These are phyloP conservation scores for Candoia aspera DNA, from an alignment of 2,113 vertebrate species.

Conservation along the genomic window DNA sequence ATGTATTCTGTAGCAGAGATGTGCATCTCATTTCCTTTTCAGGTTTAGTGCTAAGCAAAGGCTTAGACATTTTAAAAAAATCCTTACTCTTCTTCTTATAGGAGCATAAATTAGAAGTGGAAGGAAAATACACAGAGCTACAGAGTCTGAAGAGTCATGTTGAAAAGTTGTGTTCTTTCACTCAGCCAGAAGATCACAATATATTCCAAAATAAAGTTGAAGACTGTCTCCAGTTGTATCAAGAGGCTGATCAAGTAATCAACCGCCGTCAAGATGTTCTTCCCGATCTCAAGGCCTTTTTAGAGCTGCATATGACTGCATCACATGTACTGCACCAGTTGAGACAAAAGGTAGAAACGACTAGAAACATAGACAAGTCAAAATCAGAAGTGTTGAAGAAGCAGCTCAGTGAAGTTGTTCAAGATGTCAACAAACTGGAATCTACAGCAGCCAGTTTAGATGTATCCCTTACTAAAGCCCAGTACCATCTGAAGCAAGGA, in stretches of 20 bases:
- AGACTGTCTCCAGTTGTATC: slow-evolving; percentile 85
- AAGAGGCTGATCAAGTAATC: slow-evolving; percentile 81
- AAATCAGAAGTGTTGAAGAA: slow-evolving; percentile 80
- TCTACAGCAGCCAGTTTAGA: slow-evolving; percentile 81
- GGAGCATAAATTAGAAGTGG: slow-evolving; percentile 78
- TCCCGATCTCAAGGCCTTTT: slow-evolving; percentile 75
- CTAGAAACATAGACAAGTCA: slow-evolving; percentile 81
- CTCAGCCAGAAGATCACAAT: slow-evolving; percentile 77
- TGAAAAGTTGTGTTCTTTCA: slow-evolving; percentile 73
- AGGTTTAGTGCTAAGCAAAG: not conserved
- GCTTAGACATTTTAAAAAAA: not conserved
- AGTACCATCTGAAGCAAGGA: slow-evolving; percentile 79
- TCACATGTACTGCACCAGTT: slow-evolving; percentile 70
- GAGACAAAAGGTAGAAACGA: slow-evolving; percentile 80
- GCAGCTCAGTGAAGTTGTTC: slow-evolving; percentile 72
- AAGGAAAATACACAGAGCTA: slow-evolving; percentile 70
- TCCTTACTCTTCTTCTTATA: slow-evolving; percentile 58
- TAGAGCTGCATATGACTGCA: slow-evolving; percentile 68
- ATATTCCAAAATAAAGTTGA: slow-evolving; percentile 80
- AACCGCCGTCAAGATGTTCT: slow-evolving; percentile 78
- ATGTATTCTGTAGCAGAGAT: not conserved
- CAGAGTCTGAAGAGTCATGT: slow-evolving; percentile 77
- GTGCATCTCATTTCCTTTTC: not conserved
- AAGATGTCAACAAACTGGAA: slow-evolving; percentile 78
- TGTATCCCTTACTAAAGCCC: slow-evolving; percentile 84